A percentile compares a stretch with the other conserved stretches of the same genome.
phyloP scores from a whole-genome alignment of 2,888 invertebrate species.

The Ptycholaimellus sp. region DNA sequence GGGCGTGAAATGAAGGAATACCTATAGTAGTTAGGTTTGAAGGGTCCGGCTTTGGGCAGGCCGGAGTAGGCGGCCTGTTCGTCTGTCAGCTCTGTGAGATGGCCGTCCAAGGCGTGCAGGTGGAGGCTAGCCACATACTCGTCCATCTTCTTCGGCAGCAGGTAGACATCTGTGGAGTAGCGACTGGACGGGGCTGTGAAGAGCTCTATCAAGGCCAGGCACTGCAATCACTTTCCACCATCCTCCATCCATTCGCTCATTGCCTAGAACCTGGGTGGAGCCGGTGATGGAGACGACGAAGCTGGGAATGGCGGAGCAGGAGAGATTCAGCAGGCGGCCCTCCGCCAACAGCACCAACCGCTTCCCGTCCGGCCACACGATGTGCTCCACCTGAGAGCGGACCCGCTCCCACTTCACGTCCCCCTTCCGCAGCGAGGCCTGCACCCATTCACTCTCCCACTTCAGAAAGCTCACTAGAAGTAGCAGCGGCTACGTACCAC shows the following conservation, averaged over 20 bases:
- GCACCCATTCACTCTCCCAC: slow-evolving; percentile 7
- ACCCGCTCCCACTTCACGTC: slow-evolving; percentile 92
- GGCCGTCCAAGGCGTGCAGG: slow-evolving; percentile 85
- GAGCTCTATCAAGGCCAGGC: slow-evolving; percentile 77
- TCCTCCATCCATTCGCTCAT: not conserved
- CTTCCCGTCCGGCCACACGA: slow-evolving; percentile 91
- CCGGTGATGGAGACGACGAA: slow-evolving; percentile 94
- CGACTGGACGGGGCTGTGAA: slow-evolving; percentile 80
- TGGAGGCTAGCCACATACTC: slow-evolving; percentile 92
- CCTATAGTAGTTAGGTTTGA: slow-evolving; percentile 82
- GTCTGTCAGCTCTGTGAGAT: slow-evolving; percentile 75
- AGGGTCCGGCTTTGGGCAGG: slow-evolving; percentile 85
- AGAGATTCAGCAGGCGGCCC: slow-evolving; percentile 72
- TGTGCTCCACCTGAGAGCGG: slow-evolving; percentile 86
- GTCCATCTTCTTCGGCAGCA: slow-evolving; percentile 95
- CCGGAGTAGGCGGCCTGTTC: slow-evolving; percentile 94
- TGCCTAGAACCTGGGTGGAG: slow-evolving; percentile 46
- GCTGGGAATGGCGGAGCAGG: slow-evolving; percentile 85
- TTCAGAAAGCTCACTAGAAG: not conserved
- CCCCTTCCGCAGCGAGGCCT: slow-evolving; percentile 68
- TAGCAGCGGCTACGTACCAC: slow-evolving; percentile 37
- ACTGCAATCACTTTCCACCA: too few relatives aligned
- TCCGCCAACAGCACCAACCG: slow-evolving; percentile 73
- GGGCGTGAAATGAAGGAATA: not conserved
- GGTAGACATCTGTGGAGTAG: slow-evolving; percentile 90